Base-by-base conservation (phyloP, 1,140 invertebrate genomes). In the Zaprionus ghesquierei region DNA sequence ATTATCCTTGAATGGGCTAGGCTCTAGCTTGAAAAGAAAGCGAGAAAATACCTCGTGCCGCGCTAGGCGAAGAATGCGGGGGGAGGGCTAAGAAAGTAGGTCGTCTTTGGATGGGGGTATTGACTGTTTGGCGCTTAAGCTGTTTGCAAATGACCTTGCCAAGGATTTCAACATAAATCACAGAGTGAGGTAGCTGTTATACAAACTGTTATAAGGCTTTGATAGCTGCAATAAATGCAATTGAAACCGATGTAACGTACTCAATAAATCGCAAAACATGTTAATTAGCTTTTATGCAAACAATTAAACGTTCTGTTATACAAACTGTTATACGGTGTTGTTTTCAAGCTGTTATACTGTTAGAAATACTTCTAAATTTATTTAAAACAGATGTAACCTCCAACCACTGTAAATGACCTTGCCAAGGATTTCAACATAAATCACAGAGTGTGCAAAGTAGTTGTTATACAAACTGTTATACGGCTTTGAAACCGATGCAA, bases 1-100 rank as follows among this genome's bases (percentile, higher is more conserved):
- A 73, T 73, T 69, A 73, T 69, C 56, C 64, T 61, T 73, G 70
- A 72, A 55, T 54, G 20, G 56, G 5, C 31, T 13, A 31, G 65
- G n/a, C n/a, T n/a, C n/a, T n/a, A n/a, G n/a, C n/a, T 9, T 44
- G 65, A 69, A 35, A 54, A 41, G 20, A 54, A 54, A 25, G 27
- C 3, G 31, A 27, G n/a, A 12, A 27, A 65, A 63, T 31, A 44
- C 33, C 44, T 23, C 41, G 29, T 38, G 20, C 51, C 6, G 18
- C 44, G 35, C 41, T 50, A 46, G 62, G 20, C 69, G 33, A 59
- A 63, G 65, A 54, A 53, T 64, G 68, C 2, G 58, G 5, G 8
- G 49, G 10, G 25, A n/a, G n/a, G n/a, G n/a, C n/a, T n/a, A 41
- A 46, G 23, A 44, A 75, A 70, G 66, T 75, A 46, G 72, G 72